These are phyloP conservation scores for Rhadinocentrus ornatus DNA, from an alignment of 2,797 vertebrate species.

Conservation along the genomic window DNA sequence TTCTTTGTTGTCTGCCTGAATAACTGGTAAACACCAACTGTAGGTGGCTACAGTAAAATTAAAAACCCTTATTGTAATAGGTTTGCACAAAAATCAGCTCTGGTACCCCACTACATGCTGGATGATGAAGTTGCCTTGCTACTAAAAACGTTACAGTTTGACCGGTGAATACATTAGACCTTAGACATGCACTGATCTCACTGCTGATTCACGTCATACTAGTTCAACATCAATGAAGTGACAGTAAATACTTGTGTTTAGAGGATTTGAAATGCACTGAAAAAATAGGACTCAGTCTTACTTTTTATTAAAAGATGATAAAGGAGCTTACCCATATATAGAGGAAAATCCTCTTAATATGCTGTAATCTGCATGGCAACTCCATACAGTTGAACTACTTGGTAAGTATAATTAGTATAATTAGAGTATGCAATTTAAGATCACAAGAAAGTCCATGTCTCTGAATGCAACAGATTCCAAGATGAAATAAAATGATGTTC, in stretches of 20 bases:
- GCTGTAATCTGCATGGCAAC: background rate
- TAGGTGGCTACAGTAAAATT: conserved; percentile 5
- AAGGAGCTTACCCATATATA: too few species aligned
- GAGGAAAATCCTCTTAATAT: background rate
- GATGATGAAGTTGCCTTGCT: conserved; percentile 33
- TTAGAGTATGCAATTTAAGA: background rate
- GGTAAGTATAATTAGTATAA: background rate
- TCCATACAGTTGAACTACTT: background rate
- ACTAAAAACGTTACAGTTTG: conserved; percentile 23
- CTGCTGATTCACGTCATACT: conserved; percentile 25
- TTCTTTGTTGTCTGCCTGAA: conserved; percentile 1
- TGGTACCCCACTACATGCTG: background rate
- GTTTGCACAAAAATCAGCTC: conserved; percentile 16
- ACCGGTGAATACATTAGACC: conserved; percentile 63
- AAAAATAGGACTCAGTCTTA: conserved; percentile 6
- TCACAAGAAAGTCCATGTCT: background rate
- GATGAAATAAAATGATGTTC: conserved; percentile 4
- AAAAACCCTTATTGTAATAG: background rate
- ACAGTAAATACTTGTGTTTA: conserved; percentile 9
- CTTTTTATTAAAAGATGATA: background rate
- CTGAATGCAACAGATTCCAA: background rate
- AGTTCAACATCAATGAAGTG: conserved; percentile 21
- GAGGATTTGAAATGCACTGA: conserved; percentile 14
- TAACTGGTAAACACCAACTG: background rate
- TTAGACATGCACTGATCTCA: conserved; percentile 53